A percentile compares a stretch with the other conserved stretches of the same genome.
Evolutionary conservation across 2,888 invertebrate genomes (phyloP).

Genomic region (Perdita meconis): DNA sequence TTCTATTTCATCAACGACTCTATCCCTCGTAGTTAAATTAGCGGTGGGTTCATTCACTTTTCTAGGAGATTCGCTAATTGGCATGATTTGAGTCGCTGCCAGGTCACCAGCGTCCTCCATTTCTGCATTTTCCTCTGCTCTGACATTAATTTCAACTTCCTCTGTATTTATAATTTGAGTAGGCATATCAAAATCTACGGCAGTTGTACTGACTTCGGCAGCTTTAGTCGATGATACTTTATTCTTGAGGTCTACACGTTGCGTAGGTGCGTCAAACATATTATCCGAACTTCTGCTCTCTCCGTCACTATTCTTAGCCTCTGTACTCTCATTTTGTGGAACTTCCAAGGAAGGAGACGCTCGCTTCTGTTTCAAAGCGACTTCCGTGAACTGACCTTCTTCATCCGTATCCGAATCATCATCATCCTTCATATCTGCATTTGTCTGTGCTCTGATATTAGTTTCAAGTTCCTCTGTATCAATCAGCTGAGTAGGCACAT

Average conservation of each 20-base stretch:
- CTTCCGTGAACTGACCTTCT: slow-evolving; percentile 42
- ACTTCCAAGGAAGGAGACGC: neutral
- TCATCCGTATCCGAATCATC: slow-evolving; percentile 49
- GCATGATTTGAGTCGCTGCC: slow-evolving; percentile 35
- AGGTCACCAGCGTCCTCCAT: neutral
- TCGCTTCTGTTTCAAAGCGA: slow-evolving; percentile 14
- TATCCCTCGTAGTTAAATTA: neutral
- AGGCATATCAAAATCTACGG: neutral
- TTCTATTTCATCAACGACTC: neutral
- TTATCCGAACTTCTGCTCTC: slow-evolving; percentile 54
- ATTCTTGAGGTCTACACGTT: slow-evolving; percentile 9
- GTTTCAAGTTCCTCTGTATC: too few relatives aligned
- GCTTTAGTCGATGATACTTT: neutral
- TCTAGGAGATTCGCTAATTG: neutral
- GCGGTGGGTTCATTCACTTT: neutral
- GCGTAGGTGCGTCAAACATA: slow-evolving; percentile 53
- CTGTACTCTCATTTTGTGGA: neutral
- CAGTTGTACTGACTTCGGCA: neutral
- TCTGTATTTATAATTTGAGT: neutral
- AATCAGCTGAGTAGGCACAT: slow-evolving; percentile 3
- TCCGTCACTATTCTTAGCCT: slow-evolving; percentile 18
- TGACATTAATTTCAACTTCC: too few relatives aligned
- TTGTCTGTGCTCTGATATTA: too few relatives aligned
- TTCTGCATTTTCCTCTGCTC: neutral
- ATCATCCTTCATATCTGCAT: too few relatives aligned